Evolutionary conservation across 2,888 invertebrate genomes (phyloP), one percentile per base, ranked within the genome.

Genomic region (Trissoscelio sp.): DNA sequence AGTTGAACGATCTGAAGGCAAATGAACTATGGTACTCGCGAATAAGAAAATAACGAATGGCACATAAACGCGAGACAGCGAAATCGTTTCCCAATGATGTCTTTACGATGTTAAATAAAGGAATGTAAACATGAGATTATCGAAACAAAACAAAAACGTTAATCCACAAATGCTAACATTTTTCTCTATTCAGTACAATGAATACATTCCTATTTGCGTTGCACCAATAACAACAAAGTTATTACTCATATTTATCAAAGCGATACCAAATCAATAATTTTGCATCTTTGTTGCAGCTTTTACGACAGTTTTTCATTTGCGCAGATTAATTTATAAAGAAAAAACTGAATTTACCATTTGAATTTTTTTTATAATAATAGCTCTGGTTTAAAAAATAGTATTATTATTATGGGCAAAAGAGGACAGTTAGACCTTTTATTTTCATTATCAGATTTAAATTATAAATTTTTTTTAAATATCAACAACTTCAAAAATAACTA

Each of bases 1-100:
- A 79, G 82, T 82, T 82, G 82, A 82, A 82, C 46, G 82, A 82
- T 82, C 79, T 31, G 72, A 53, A 64, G 73, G 73, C 77, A 73
- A 83, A 46, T 83, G 80, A 78, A 80, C 79, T 82, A 69, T 79
- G 82, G 64, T 77, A 67, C 77, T 72, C 31, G 44, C 55, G 57
- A 79, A 79, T 77, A 72, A 79, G 77, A 79, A 79, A 74, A 78
- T 69, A 77, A 81, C 62, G 34, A 81, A 31, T 39, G 34, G 14
- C 58, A 67, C 46, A 72, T 31, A 55, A 73, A 34, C 18, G 67
- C 58, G 66, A 48, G 74, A 31, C 55, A 48, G 64, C 24, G 66
- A 82, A 77, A 79, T 64, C 62, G 53, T 77, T 79, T 72, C 14
- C 72, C 58, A 62, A 70, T 80, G 73, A 79, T 48, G 78, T 31